Evolutionary conservation across 2,888 invertebrate genomes (phyloP).

Genomic region (Lacanobia wlatinum): DNA sequence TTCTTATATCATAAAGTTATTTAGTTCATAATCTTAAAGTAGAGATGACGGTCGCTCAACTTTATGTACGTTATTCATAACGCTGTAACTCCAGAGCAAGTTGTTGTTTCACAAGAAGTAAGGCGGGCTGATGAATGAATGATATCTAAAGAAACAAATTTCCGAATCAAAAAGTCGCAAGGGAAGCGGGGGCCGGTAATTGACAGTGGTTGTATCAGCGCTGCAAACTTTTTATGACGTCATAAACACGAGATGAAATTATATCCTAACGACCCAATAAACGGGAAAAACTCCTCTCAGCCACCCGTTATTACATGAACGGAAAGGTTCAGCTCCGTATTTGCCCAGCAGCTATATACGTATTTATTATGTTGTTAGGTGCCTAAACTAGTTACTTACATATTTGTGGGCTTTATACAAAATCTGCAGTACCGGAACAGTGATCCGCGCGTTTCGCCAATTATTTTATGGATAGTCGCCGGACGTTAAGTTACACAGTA

Average conservation of each 20-base stretch:
- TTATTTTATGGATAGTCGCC: slow-evolving; percentile 55
- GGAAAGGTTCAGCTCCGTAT: slow-evolving; percentile 80
- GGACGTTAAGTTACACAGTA: slow-evolving; percentile 62
- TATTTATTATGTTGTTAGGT: slow-evolving; percentile 78
- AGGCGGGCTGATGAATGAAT: slow-evolving; percentile 61
- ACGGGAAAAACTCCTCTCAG: slow-evolving; percentile 86
- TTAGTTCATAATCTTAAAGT: slow-evolving; percentile 22
- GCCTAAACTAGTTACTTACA: slow-evolving; percentile 65
- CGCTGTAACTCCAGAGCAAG: slow-evolving; percentile 51
- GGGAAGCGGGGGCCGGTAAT: slow-evolving; percentile 75
- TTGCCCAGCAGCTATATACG: slow-evolving; percentile 72
- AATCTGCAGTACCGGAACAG: slow-evolving; percentile 34
- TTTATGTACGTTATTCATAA: slow-evolving; percentile 59
- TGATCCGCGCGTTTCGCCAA: slow-evolving; percentile 38
- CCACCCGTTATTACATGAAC: slow-evolving; percentile 84
- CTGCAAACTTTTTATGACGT: slow-evolving; percentile 87
- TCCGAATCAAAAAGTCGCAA: slow-evolving; percentile 72
- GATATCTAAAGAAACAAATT: slow-evolving; percentile 70
- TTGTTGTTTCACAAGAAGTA: slow-evolving; percentile 55
- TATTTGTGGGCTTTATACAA: slow-evolving; percentile 50
- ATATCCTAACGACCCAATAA: slow-evolving; percentile 89
- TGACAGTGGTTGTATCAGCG: slow-evolving; percentile 86
- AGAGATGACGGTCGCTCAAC: slow-evolving; percentile 35
- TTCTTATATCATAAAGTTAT: slow-evolving; percentile 2
- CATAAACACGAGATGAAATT: slow-evolving; percentile 90